Evolutionary conservation across 2,888 invertebrate genomes (phyloP).

Genomic region (Chrysotoxum bicinctum): DNA sequence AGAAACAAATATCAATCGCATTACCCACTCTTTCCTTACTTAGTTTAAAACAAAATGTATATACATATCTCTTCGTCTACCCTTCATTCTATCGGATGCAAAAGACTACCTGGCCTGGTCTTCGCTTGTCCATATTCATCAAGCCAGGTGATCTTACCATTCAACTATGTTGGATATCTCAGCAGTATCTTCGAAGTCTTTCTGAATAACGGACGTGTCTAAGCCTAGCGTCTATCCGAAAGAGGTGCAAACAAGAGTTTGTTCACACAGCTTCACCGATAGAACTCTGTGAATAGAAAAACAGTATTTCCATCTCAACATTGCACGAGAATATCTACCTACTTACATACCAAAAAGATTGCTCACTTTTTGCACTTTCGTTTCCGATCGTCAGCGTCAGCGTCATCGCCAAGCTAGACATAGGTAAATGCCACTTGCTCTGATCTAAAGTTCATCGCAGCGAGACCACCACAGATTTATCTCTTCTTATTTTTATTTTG

Average conservation of each 20-base stretch:
- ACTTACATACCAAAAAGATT: constrained; percentile 55
- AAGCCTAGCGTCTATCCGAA: constrained; percentile 1
- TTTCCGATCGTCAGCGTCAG: constrained; percentile 43
- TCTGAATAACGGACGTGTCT: constrained; percentile 50
- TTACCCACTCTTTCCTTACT: background rate
- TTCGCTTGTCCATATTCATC: background rate
- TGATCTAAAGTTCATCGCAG: constrained; percentile 67
- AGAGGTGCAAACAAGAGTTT: constrained; percentile 37
- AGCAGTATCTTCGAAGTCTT: constrained; percentile 63
- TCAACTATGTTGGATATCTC: constrained; percentile 46
- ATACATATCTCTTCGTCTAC: background rate
- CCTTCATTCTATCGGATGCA: background rate
- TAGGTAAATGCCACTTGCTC: constrained; percentile 71
- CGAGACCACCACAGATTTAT: constrained; percentile 19
- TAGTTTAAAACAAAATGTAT: background rate
- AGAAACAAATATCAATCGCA: background rate
- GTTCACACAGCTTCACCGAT: background rate
- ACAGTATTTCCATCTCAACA: background rate
- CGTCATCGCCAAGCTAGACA: constrained; percentile 28
- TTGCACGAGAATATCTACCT: background rate
- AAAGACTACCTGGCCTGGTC: constrained; percentile 8
- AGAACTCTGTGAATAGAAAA: constrained; percentile 8
- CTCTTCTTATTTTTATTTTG: constrained; percentile 24
- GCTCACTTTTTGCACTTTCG: constrained; percentile 65
- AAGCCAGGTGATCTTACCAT: constrained; percentile 56